Base-by-base conservation (phyloP, 2,888 invertebrate species). In the Anagyrus pseudococci region DNA sequence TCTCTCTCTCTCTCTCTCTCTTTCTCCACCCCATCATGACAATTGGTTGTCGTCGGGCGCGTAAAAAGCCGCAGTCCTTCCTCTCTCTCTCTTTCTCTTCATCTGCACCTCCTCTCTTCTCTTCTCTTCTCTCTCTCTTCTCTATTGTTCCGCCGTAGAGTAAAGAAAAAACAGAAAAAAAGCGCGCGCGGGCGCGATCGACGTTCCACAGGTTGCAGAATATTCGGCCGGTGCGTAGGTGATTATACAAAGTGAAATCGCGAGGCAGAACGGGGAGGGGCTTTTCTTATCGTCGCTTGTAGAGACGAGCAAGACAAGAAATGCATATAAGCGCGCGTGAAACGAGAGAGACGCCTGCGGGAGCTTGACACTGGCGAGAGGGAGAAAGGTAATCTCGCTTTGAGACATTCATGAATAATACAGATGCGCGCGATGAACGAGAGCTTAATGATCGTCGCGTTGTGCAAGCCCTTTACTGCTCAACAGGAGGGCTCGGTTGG, bases 391-490 rank as follows among this genome's bases (percentile, higher is more conserved):
- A 41, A 33, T 54, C 54, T 54, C 44, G 53, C n/a, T n/a, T n/a
- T n/a, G n/a, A n/a, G 48, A 44, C 26, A 15, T 13, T 23, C 53
- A 59, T 64, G 56, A 64, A 64, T 64, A 64, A 57, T 64, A 57
- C 54, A 57, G 37, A 49, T 46, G 41, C 49, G 64, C 29, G 44
- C 29, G 60, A 60, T 64, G n/a, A 57, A 64, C 57, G 60, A 64
- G 60, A n/a, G n/a, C n/a, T 43, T 60, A 59, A 60, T 60, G 57
- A 64, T 64, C 29, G 6, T 29, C 10, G 29, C n/a, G n/a, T n/a
- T n/a, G n/a, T n/a, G n/a, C n/a, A n/a, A n/a, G n/a, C n/a, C n/a
- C n/a, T n/a, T n/a, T n/a, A n/a, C n/a, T n/a, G n/a, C n/a, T n/a
- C n/a, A n/a, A n/a, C n/a, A n/a, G n/a, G n/a, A n/a, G n/a, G n/a